Evolutionary conservation across 2,113 vertebrate genomes (phyloP).

Genomic region (Athene noctua): DNA sequence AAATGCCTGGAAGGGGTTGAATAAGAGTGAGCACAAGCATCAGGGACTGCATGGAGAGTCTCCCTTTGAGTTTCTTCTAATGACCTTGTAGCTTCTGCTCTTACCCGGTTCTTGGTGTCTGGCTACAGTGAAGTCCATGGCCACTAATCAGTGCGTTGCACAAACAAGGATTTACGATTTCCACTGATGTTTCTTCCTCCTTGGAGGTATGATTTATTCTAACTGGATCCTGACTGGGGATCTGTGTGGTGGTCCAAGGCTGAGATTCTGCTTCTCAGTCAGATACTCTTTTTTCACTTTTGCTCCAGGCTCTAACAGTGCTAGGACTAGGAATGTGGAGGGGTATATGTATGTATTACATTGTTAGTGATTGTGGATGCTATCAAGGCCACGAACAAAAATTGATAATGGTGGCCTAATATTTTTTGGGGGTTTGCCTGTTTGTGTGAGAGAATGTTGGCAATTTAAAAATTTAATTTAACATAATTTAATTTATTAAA

Average conservation of each 20-base stretch:
- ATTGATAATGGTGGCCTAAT: neutral
- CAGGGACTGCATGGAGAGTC: accelerated
- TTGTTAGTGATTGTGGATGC: neutral
- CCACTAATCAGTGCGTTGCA: neutral
- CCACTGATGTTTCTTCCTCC: neutral
- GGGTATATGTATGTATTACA: neutral
- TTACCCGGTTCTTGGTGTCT: neutral
- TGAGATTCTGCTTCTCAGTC: neutral
- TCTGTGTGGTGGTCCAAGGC: neutral
- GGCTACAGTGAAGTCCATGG: neutral
- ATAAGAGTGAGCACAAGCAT: neutral
- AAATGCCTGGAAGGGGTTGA: neutral
- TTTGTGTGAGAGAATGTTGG: neutral
- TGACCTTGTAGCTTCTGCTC: neutral
- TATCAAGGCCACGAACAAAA: neutral
- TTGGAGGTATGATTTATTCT: neutral
- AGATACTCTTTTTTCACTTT: neutral
- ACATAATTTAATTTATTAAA: neutral
- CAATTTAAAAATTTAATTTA: neutral
- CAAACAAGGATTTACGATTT: neutral
- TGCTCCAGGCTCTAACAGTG: neutral
- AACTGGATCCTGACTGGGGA: neutral
- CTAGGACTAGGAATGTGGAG: accelerated
- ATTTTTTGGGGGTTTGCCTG: neutral
- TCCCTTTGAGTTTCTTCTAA: neutral